Base-by-base conservation (phyloP, 2,888 invertebrate genomes). In the Uropetala carovei region DNA sequence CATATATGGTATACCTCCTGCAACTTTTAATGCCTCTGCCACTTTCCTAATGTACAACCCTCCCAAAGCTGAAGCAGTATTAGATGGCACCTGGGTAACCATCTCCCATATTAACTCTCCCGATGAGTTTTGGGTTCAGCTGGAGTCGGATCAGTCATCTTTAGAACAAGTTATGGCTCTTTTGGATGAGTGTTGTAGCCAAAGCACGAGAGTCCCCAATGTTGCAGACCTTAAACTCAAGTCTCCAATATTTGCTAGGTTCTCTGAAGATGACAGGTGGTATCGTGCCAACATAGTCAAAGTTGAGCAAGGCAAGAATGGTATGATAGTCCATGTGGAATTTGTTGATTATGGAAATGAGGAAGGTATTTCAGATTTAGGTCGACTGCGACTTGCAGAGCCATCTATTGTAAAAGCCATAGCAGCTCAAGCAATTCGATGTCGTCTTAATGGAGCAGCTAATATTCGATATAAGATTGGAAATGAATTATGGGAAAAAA, bases 321-420 rank as follows among this genome's bases (percentile, higher is more conserved):
- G 95, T 9, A 95, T 95, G 64, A 96, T 96, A 93, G 96, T 97
- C 0, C 95, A 96, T 92, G 97, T 99, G 0, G 96, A 97, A 4
- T 99, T 98, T 95, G 97, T 99, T 22, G 99, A 99, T 95, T 99
- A 98, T 95, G 99, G 99, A 10, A 99, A 99, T 95, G 97, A 98
- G 94, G 99, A 98, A 94, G 96, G 96, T n/a, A 96, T 98, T 0
- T 94, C 11, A 18, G 75, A 84, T 22, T 83, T 92, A 10, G 11
- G 18, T 43, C 64, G 84, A 68, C 95, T 98, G 58, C 96, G 97
- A 93, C 95, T 96, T 43, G 97, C 98, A 56, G 96, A 96, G 8
- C 96, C 96, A 8, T 96, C 97, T 92, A 95, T 97, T 93, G 95
- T 97, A 8, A 95, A 95, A 4, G 95, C 94, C 93, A 95, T 98